A percentile compares a stretch with the other conserved stretches of the same genome.
Evolutionary conservation across 2,797 vertebrate genomes (phyloP).

Genomic region (Thunnus albacares): DNA sequence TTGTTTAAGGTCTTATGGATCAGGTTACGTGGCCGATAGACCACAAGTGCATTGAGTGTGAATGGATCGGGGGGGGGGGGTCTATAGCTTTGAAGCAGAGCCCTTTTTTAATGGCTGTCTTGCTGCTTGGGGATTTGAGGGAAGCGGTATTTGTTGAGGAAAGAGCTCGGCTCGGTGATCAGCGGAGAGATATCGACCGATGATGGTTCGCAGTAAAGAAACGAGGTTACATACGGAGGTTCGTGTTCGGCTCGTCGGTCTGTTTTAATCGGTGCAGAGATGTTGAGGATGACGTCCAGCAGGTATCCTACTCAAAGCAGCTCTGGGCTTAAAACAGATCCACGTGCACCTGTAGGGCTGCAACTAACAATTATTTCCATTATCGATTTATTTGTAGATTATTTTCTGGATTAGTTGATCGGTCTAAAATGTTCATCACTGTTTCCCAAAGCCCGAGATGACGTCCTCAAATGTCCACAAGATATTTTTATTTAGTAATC

Average conservation of each 20-base stretch:
- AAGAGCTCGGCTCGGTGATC: constrained; percentile 21
- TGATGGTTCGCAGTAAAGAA: background rate
- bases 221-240: background rate
- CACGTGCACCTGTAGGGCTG: background rate
- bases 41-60: constrained; percentile 14
- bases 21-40: constrained; percentile 24
- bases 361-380: background rate
- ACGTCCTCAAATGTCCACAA: no score
- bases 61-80: background rate
- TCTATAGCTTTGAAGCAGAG: constrained; percentile 27
- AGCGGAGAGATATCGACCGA: constrained; percentile 1
- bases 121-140: constrained; percentile 32
- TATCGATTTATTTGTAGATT: background rate
- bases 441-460: no score
- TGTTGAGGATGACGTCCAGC: background rate
- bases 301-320: background rate
- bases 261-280: background rate
- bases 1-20: constrained; percentile 55
- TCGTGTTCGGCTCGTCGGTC: background rate
- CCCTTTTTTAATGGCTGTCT: constrained; percentile 7
- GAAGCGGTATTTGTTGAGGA: constrained; percentile 6
- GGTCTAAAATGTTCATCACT: no score
- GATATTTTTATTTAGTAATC: no score
- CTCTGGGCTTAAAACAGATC: no score
- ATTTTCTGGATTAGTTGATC: background rate